Evolutionary conservation across 2,113 vertebrate genomes (phyloP).

Genomic region (Vidua macroura): DNA sequence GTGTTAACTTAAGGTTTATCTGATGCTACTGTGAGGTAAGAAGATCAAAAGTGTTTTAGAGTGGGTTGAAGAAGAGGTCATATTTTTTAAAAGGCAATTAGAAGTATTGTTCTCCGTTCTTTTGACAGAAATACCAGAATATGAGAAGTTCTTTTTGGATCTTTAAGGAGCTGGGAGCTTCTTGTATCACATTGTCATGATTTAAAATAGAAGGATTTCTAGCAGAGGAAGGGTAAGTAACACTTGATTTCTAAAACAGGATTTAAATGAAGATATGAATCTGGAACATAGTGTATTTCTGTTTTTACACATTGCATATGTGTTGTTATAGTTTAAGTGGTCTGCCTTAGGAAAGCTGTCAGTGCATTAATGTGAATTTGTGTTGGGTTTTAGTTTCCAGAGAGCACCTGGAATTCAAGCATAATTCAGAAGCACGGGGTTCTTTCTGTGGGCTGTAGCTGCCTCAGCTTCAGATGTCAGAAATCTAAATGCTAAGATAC

Average conservation of each 20-base stretch:
- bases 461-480: background rate
- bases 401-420: background rate
- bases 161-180: background rate
- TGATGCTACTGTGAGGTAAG: background rate
- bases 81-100: background rate
- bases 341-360: background rate
- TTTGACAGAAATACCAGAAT: background rate
- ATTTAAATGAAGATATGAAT: background rate
- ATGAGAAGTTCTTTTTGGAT: background rate
- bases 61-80: background rate
- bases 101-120: background rate
- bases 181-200: background rate
- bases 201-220: background rate
- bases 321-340: background rate
- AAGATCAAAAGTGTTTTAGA: background rate
- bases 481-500: background rate
- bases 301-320: background rate
- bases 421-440: fast-evolving
- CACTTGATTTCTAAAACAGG: background rate
- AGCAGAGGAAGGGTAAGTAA: background rate
- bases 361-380: background rate
- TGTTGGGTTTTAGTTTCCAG: background rate
- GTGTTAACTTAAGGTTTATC: background rate
- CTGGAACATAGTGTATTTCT: background rate
- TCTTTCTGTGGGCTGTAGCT: background rate